A percentile compares a stretch with the other conserved stretches of the same genome.
phyloP scores from a whole-genome alignment of 2,113 vertebrate species.

The Sclerurus mexicanus region DNA sequence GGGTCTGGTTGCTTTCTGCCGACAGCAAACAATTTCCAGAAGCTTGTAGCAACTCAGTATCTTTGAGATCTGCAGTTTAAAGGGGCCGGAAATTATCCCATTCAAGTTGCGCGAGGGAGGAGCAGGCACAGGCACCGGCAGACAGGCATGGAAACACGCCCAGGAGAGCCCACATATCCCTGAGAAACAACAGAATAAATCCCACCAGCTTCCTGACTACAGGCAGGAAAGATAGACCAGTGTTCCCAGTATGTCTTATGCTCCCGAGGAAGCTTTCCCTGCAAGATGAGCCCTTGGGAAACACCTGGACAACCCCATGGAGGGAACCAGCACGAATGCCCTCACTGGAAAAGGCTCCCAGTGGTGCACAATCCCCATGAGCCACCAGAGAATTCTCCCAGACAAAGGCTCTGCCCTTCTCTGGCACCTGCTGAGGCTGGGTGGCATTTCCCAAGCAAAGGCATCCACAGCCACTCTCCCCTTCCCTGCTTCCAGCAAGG shows the following conservation, averaged over 20 bases:
- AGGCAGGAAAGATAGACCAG: not conserved
- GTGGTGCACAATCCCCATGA: not conserved
- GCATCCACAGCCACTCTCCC: not conserved
- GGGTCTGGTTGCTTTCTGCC: not conserved
- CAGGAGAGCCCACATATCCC: not conserved
- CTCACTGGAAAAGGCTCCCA: not conserved
- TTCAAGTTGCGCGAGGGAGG: not conserved
- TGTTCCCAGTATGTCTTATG: fast-evolving
- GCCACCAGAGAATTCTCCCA: not conserved
- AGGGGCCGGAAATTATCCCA: not conserved
- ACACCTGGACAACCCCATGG: fast-evolving
- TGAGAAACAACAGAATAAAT: not conserved
- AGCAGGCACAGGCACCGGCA: not conserved
- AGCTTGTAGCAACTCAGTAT: not conserved
- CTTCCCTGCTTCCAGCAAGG: not conserved
- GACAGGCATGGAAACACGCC: not conserved
- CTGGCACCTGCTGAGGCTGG: not conserved
- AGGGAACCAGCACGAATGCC: not conserved
- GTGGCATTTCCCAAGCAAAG: not conserved
- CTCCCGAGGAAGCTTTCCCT: not conserved
- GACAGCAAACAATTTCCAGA: not conserved
- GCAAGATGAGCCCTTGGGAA: not conserved
- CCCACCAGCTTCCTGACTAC: not conserved
- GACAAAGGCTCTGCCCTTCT: not conserved
- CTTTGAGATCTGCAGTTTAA: not conserved